A percentile compares a stretch with the other conserved stretches of the same genome.
phyloP scores from a whole-genome alignment of 1,140 invertebrate genomes.

The Frieseomelitta varia region DNA sequence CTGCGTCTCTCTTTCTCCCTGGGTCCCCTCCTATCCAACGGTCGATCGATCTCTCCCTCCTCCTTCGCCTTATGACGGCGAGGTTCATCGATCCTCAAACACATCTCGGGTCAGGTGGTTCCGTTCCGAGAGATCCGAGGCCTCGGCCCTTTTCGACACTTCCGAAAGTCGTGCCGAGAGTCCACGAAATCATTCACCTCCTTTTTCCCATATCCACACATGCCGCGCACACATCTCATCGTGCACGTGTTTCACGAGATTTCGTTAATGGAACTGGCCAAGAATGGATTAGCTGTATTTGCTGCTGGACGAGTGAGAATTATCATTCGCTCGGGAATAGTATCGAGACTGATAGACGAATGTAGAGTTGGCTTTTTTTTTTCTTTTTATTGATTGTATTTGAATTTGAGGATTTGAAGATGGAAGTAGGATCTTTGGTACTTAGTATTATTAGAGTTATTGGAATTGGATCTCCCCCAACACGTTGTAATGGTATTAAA shows the following conservation, averaged over 20 bases:
- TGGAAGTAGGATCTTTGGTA: neutral
- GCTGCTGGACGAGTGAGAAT: neutral
- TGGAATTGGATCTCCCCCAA: no score
- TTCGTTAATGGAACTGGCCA: neutral
- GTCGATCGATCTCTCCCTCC: conserved; percentile 39
- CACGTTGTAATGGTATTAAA: no score
- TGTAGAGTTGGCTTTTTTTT: neutral
- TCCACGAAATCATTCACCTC: conserved; percentile 24
- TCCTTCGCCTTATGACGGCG: neutral
- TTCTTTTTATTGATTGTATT: neutral
- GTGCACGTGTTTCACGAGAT: neutral
- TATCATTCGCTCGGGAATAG: neutral
- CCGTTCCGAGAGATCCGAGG: conserved; percentile 50
- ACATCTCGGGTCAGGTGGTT: conserved; percentile 40
- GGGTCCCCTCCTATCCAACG: neutral
- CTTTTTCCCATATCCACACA: neutral
- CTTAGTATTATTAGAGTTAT: neutral
- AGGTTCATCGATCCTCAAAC: conserved; percentile 52
- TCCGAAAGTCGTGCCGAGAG: conserved; percentile 42
- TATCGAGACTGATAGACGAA: neutral
- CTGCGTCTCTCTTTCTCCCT: conserved; percentile 44
- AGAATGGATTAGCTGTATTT: neutral
- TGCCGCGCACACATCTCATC: no score
- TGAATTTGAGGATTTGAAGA: neutral
- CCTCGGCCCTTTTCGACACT: conserved; percentile 29